Conservation (phyloP, 2,113 vertebrate species). For the Tragelaphus strepsiceros region DNA sequence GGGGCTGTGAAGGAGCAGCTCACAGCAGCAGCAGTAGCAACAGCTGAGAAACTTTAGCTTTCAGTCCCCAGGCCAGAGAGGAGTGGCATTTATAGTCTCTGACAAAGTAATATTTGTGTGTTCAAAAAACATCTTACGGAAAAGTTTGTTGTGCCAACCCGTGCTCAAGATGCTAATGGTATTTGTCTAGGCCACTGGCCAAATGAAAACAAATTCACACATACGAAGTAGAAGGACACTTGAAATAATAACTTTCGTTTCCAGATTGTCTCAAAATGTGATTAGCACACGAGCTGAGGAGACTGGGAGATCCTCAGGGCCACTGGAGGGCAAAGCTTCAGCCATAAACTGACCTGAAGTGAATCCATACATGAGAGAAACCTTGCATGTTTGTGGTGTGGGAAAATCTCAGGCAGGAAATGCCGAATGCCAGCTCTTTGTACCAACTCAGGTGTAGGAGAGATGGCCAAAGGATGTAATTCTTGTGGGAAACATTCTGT, state of each 20-base stretch:
- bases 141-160: constrained; percentile 40
- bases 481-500: not conserved
- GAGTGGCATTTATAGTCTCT: not conserved
- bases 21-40: not conserved
- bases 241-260: not conserved
- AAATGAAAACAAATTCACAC: constrained; percentile 32
- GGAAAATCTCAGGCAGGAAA: not conserved
- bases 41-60: not conserved
- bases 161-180: constrained; percentile 9
- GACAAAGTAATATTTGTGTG: constrained; percentile 33
- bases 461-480: not conserved
- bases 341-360: not conserved
- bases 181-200: constrained; percentile 25
- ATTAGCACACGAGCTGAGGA: not conserved
- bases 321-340: not conserved
- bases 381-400: not conserved
- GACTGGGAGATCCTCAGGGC: not conserved
- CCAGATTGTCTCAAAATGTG: not conserved
- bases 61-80: not conserved
- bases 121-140: not conserved
- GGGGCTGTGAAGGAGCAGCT: not conserved
- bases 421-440: not conserved
- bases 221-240: not conserved
- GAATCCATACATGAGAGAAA: not conserved
- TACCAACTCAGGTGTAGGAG: not conserved